Base-by-base conservation (phyloP, 2,888 invertebrate species). In the Folsomia candida region DNA sequence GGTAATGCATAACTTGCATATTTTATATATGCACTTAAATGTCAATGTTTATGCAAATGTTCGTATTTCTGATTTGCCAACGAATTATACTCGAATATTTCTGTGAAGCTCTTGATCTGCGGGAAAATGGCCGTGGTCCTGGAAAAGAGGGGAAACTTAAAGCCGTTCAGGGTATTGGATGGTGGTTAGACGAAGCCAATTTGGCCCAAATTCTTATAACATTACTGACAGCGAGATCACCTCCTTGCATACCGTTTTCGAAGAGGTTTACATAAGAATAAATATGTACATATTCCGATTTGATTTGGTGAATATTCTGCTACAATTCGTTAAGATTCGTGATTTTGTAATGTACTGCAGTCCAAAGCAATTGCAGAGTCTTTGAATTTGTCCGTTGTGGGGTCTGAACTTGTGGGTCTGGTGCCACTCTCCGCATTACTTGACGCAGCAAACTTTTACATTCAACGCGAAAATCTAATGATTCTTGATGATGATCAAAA, bases 131-230 rank as follows among this genome's bases (percentile, higher is more conserved):
- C 2, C 78, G 86, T 11, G 83, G 84, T 1, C 79, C 82, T n/a
- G 81, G 81, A 4, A 79, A 85, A 82, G 84, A n/a, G 11, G 86
- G 86, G 1, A 82, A 84, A 64, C 81, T 86, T 65, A 83, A 83
- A 76, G 80, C 82, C 68, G 84, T 85, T 9, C 87, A 86, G 80
- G 86, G 85, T 1, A 86, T 86, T 63, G 87, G 87, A 3, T 87
- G 87, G 87, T 87, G 85, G 82, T 81, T 86, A 64, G 84, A 85
- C 69, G 87, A 87, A 77, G 83, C 84, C 26, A 86, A 86, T 74
- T 82, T 87, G 80, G 86, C 87, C 1, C 87, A 87, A 80, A 84
- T 87, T 86, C 86, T 2, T 82, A 85, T 64, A 87, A 87, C 79
- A 81, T 87, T 27, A 84, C 84, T 2, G 86, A 87, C 79, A 82